Evolutionary conservation across 1,140 invertebrate species (phyloP), one percentile per base, ranked within the genome.

Genomic region (Pogonus chalceus): DNA sequence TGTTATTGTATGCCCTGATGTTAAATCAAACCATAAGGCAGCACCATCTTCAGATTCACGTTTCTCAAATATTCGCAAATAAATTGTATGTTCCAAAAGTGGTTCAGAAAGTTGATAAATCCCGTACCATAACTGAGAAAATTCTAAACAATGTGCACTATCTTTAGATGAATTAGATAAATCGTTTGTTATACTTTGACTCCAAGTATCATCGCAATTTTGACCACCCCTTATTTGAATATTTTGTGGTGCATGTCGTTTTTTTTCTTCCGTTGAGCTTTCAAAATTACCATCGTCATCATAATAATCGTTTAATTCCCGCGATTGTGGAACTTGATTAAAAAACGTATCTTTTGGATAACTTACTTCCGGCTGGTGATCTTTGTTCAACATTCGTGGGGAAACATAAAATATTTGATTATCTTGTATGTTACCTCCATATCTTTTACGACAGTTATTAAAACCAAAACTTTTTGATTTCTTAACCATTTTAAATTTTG

Each of bases 61-160:
- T 56, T 73, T 75, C 53, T 74, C 67, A 56, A 66, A 76, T 20
- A 76, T 60, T 46, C 73, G 63, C 2, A 76, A 52, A n/a, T 67
- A 58, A 1, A 75, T 31, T 14, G 57, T 59, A 46, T 76, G 72
- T 7, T 67, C 64, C 10, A 74, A 52, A 22, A 60, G 51, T 1
- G 74, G 74, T 37, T 69, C 63, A 1, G 62, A 60, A 12, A 76
- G 49, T 35, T 62, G 59, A 53, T 75, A 75, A 18, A 74, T 69
- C 0, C 66, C 68, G 55, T 76, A 76, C 76, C 76, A 77, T 54
- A 75, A 56, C 52, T 76, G 69, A 39, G 73, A 75, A 60, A 75
- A 77, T 37, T 70, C 65, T 26, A 77, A 62, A 60, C 76, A 77
- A 58, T 77, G 76, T 2, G 74, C 66, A 54, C 74, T 76, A 43